These are phyloP conservation scores for Colossoma macropomum DNA, from an alignment of 2,113 vertebrate genomes.

Conservation along the genomic window DNA sequence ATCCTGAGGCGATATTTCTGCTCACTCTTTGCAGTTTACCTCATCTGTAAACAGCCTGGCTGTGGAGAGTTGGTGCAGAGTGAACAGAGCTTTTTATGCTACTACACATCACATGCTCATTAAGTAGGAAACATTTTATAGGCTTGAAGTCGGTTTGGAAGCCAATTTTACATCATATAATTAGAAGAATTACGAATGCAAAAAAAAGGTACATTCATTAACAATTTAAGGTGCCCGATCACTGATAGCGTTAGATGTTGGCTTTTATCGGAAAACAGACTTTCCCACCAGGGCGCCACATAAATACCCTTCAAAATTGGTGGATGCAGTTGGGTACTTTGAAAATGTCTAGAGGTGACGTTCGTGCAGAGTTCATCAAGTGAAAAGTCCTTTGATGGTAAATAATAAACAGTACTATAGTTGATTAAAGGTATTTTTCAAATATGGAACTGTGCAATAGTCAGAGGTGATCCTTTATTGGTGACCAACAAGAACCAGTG, in stretches of 20 bases:
- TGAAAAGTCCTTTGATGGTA: too few species aligned
- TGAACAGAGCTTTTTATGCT: conserved; percentile 1
- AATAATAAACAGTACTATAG: too few species aligned
- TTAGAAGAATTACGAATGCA: background rate
- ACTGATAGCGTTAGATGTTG: background rate
- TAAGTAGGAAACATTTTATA: background rate
- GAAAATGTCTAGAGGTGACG: too few species aligned
- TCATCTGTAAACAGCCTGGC: conserved; percentile 29
- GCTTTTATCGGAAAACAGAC: background rate
- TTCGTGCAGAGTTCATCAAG: too few species aligned
- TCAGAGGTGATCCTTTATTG: too few species aligned
- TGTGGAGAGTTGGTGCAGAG: conserved; percentile 5
- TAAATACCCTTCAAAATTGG: too few species aligned
- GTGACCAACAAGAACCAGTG: too few species aligned
- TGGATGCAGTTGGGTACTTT: too few species aligned
- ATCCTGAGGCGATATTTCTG: conserved; percentile 41
- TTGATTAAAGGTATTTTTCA: too few species aligned
- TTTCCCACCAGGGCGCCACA: background rate
- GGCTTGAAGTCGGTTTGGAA: background rate
- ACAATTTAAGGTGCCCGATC: background rate
- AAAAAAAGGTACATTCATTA: background rate
- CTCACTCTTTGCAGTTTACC: conserved; percentile 24
- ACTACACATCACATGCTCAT: background rate
- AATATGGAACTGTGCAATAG: too few species aligned
- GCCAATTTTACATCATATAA: background rate